Evolutionary conservation across 2,888 invertebrate species (phyloP), one percentile per base, ranked within the genome.

Genomic region (Nemotelus pantherinus): DNA sequence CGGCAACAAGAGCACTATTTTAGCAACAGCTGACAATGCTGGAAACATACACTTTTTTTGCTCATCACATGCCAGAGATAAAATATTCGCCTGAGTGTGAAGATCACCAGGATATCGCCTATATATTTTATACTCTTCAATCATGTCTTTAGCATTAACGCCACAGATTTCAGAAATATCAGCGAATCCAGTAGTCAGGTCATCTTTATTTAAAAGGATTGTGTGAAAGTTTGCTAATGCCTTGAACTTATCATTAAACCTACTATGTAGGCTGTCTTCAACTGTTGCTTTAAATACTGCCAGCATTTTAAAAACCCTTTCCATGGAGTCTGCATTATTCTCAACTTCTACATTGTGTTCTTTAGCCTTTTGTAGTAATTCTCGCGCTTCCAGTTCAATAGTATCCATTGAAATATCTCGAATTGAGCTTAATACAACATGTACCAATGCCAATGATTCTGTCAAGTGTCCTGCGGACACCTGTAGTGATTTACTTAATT

Each of bases 391-490:
- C 25, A 25, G 25, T 25, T 25, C 25, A 25, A 25, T 25, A 25
- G 25, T 1, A 25, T 25, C 25, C 25, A 25, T 25, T 25, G 25
- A 25, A 25, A 25, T 25, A 25, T 25, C 25, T 25, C 25, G 25
- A 25, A 25, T 25, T 25, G 25, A 25, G 25, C 25, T 25, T 25
- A 25, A 25, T 25, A 25, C 25, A 25, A 25, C 25, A 0, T 25
- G 25, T 25, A 25, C 25, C 25, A 25, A 25, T 25, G 25, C 25
- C 25, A 25, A 25, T 53, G 53, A 53, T 53, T 53, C 53, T 10
- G 53, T 53, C 53, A 53, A 53, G 53, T 53, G 6, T 53, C 53
- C 53, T 53, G 53, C 53, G 10, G 53, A 53, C 53, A 53, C 53
- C 53, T 53, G 53, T 10, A 53, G 53, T 1, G 53, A 53, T 53